Evolutionary conservation across 2,113 vertebrate genomes (phyloP).

Genomic region (Gobius niger): DNA sequence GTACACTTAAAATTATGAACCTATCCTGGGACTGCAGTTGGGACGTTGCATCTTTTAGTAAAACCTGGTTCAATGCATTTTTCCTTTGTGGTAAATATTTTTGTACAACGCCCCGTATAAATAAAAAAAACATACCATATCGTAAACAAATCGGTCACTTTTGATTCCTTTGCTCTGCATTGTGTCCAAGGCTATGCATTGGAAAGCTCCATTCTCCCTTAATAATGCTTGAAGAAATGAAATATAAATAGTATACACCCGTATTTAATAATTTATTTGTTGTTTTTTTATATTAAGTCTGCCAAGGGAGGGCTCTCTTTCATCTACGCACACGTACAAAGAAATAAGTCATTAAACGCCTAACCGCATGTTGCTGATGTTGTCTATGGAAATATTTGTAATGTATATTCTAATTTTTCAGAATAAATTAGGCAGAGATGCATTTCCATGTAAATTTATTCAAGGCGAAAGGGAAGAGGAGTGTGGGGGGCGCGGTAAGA

Average conservation of each 20-base stretch:
- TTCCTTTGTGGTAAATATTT: no score
- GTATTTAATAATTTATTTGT: slow-evolving; percentile 65
- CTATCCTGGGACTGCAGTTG: no score
- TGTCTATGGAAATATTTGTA: slow-evolving; percentile 76
- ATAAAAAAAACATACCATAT: not conserved
- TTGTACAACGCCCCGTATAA: no score
- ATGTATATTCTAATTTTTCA: slow-evolving; percentile 79
- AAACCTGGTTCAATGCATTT: no score
- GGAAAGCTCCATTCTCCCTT: slow-evolving; percentile 40
- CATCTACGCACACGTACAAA: slow-evolving; percentile 61
- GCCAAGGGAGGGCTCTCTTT: slow-evolving; percentile 23
- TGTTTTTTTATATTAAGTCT: slow-evolving; percentile 31
- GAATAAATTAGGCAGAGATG: slow-evolving; percentile 79
- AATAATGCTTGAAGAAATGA: slow-evolving; percentile 27
- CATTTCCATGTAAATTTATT: slow-evolving; percentile 82
- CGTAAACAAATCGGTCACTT: not conserved
- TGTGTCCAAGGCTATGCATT: slow-evolving; percentile 29
- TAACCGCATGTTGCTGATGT: slow-evolving; percentile 72
- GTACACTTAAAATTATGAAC: no score
- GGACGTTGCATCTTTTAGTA: no score
- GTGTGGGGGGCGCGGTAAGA: slow-evolving; percentile 72
- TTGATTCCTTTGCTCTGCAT: slow-evolving; percentile 11
- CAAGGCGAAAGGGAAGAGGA: slow-evolving; percentile 66
- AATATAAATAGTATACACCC: slow-evolving; percentile 51
- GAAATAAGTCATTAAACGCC: slow-evolving; percentile 78